These are phyloP conservation scores for Hapalemur alaotrensis DNA, from an alignment of 2,797 vertebrate species.

Conservation along the genomic window DNA sequence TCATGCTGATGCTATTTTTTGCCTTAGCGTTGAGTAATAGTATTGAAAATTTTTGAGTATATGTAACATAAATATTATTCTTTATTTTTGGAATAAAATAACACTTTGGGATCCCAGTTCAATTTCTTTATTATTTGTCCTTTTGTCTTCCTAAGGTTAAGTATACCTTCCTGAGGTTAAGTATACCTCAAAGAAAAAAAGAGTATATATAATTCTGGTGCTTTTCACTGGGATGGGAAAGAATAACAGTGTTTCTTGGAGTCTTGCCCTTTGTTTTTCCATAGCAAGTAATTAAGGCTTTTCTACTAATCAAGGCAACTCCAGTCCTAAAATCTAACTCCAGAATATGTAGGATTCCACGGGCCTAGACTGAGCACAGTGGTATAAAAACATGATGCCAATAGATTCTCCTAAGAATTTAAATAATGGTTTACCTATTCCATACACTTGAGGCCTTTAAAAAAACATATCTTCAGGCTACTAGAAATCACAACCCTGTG, in stretches of 20 bases:
- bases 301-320: neutral
- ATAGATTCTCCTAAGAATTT: neutral
- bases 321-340: neutral
- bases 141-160: conserved; percentile 32
- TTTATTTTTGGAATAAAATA: conserved; percentile 42
- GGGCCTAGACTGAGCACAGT: neutral
- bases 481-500: neutral
- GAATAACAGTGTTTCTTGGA: neutral
- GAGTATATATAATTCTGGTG: neutral
- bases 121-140: conserved; percentile 44
- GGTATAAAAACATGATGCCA: neutral
- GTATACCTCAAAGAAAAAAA: neutral
- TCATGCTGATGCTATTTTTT: neutral
- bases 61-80: neutral
- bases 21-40: neutral
- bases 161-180: neutral
- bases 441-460: neutral
- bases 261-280: neutral
- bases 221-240: neutral
- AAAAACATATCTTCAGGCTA: neutral
- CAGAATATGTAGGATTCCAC: neutral
- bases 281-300: neutral
- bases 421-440: neutral
- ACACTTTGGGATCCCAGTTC: neutral
- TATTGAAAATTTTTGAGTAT: neutral